Evolutionary conservation across 2,888 invertebrate species (phyloP), one percentile per base, ranked within the genome.

Genomic region (Drosophila nr. fundita): DNA sequence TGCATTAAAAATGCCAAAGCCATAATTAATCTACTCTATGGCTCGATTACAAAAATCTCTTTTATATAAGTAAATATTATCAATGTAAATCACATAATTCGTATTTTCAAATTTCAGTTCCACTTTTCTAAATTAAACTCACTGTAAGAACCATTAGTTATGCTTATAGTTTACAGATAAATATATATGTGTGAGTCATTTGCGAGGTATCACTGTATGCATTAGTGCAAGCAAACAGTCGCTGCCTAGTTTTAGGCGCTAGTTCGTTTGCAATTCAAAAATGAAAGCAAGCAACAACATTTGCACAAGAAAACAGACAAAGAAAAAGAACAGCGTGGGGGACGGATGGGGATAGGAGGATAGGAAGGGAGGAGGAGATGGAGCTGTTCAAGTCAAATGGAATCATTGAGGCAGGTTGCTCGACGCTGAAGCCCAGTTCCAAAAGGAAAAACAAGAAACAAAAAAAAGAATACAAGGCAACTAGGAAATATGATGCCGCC

Each of bases 401-500:
- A 63, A 67, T 59, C 60, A 70, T 82, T 81, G 82, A 78, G 79
- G 82, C 82, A 79, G 82, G 82, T 54, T 68, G 34, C 30, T 50
- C 5, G 21, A 10, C 15, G 45, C n/a, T 11, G 40, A 89, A 87
- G 87, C 82, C 84, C 82, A 80, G 78, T 42, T 34, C 15, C 57
- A 36, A 36, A 24, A 24, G 34, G 18, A 53, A 6, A 53, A 34
- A 34, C 3, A 6, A 10, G 11, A 8, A 6, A 10, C 15, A 15
- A 21, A 45, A 45, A 8, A 24, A 7, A 36, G 15, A 15, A 36
- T 78, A 48, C n/a, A 30, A 21, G 27, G 18, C 8, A 59, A 13
- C 18, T 27, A 42, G 54, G 91, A 87, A 91, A 91, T 90, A 82
- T 81, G 91, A 90, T 81, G 65, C 89, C 81, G 53, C 55, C 18